Percentiles rank a stretch among this genome's conserved stretches.
Evolutionary conservation across 2,797 vertebrate species (phyloP).

Genomic region (Ctenochaetus hawaiiensis): DNA sequence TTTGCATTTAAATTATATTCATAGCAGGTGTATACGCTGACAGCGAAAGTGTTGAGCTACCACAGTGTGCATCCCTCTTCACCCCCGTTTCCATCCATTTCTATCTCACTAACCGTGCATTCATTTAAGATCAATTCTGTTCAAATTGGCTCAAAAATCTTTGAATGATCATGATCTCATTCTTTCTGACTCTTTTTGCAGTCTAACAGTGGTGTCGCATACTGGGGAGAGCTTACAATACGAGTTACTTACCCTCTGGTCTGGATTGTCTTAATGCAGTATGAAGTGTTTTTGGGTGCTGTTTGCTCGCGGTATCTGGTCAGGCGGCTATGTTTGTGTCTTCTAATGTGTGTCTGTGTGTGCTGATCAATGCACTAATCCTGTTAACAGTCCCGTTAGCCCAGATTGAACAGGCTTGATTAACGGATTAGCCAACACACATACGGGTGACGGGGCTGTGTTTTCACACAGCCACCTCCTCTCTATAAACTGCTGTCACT

Average conservation of each 20-base stretch:
- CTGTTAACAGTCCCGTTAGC: constrained; percentile 72
- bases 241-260: constrained; percentile 31
- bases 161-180: constrained; percentile 5
- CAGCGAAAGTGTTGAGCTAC: constrained; percentile 30
- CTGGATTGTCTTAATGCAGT: constrained; percentile 32
- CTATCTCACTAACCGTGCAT: constrained; percentile 6
- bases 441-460: constrained; percentile 38
- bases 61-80: constrained; percentile 2
- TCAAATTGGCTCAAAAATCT: constrained; percentile 28
- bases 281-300: constrained; percentile 44
- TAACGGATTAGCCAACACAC: constrained; percentile 76
- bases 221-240: constrained; percentile 17
- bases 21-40: constrained; percentile 40
- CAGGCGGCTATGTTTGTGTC: constrained; percentile 21
- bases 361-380: constrained; percentile 71
- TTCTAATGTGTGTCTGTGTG: constrained; percentile 35
- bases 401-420: constrained; percentile 71
- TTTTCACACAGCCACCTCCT: constrained; percentile 28
- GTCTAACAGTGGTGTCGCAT: neutral
- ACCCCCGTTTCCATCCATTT: neutral
- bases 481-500: constrained; percentile 14
- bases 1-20: constrained; percentile 71
- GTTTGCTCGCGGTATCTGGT: constrained; percentile 33
- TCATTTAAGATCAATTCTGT: constrained; percentile 28
- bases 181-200: constrained; percentile 1